phyloP scores from a whole-genome alignment of 2,797 vertebrate genomes.

The Peromyscus aztecus region DNA sequence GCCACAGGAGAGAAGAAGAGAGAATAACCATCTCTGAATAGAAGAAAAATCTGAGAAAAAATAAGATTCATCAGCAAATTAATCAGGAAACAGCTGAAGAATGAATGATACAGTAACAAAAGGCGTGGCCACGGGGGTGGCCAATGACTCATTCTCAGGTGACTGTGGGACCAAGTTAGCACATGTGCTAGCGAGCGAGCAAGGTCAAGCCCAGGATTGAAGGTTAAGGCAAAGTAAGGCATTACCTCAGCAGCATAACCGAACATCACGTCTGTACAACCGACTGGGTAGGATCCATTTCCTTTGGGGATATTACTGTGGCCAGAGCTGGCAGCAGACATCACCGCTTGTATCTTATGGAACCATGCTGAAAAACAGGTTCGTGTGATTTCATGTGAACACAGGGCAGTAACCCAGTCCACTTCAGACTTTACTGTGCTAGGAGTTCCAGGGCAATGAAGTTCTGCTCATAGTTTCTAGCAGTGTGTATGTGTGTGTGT shows the following conservation, averaged over 20 bases:
- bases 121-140: background rate
- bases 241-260: constrained; percentile 91
- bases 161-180: background rate
- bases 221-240: background rate
- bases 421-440: constrained; percentile 1
- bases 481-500: background rate
- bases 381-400: background rate
- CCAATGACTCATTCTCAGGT: background rate
- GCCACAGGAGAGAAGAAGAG: background rate
- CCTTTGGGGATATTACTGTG: constrained; percentile 92
- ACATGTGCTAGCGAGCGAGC: background rate
- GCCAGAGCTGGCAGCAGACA: constrained; percentile 87
- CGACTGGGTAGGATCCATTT: constrained; percentile 93
- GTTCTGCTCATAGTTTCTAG: background rate
- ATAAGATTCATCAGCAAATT: background rate
- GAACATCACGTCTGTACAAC: constrained; percentile 96
- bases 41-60: constrained; percentile 12
- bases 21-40: background rate
- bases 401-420: background rate
- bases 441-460: background rate
- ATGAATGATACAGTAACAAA: background rate
- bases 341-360: constrained; percentile 79
- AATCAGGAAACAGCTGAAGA: background rate
- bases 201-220: background rate
- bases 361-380: constrained; percentile 73